These are phyloP conservation scores for Volucella bombylans DNA, from an alignment of 2,888 invertebrate genomes.

Conservation along the genomic window DNA sequence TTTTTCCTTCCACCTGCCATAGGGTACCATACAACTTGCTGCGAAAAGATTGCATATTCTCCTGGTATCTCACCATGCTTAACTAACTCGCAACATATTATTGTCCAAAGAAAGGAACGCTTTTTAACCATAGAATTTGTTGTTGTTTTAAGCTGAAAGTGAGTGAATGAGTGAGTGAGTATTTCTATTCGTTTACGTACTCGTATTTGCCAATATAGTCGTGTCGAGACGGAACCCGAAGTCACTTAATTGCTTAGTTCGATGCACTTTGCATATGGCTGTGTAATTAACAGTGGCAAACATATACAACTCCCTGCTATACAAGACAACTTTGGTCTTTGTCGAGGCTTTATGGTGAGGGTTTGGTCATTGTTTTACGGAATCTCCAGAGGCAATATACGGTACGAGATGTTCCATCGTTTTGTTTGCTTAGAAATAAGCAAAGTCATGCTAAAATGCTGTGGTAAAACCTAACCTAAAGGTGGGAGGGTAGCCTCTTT, in stretches of 20 bases:
- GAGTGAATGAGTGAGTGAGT: slow-evolving; percentile 1
- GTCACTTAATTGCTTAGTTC: slow-evolving; percentile 73
- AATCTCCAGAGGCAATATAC: slow-evolving; percentile 51
- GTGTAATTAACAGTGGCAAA: slow-evolving; percentile 73
- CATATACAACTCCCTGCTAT: slow-evolving; percentile 48
- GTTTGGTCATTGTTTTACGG: slow-evolving; percentile 62
- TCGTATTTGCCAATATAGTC: slow-evolving; percentile 54
- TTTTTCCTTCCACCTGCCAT: too few species aligned
- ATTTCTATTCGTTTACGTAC: too few species aligned
- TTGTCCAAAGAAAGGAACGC: slow-evolving; percentile 44
- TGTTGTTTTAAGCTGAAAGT: slow-evolving; percentile 30
- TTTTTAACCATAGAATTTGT: slow-evolving; percentile 60
- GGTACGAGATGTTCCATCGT: slow-evolving; percentile 41
- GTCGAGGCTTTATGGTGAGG: slow-evolving; percentile 27
- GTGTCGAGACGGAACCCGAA: slow-evolving; percentile 35
- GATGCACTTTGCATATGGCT: slow-evolving; percentile 72
- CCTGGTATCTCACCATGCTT: slow-evolving; percentile 8
- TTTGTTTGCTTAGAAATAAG: slow-evolving; percentile 67
- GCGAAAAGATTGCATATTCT: background rate
- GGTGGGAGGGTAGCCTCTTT: slow-evolving; percentile 1
- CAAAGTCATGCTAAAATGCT: slow-evolving; percentile 69
- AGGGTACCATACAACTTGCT: too few species aligned
- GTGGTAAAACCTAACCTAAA: background rate
- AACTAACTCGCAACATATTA: slow-evolving; percentile 3
- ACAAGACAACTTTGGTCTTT: slow-evolving; percentile 6